These are phyloP conservation scores for Balanococcus diminutus DNA, from an alignment of 2,888 invertebrate species.

Conservation along the genomic window DNA sequence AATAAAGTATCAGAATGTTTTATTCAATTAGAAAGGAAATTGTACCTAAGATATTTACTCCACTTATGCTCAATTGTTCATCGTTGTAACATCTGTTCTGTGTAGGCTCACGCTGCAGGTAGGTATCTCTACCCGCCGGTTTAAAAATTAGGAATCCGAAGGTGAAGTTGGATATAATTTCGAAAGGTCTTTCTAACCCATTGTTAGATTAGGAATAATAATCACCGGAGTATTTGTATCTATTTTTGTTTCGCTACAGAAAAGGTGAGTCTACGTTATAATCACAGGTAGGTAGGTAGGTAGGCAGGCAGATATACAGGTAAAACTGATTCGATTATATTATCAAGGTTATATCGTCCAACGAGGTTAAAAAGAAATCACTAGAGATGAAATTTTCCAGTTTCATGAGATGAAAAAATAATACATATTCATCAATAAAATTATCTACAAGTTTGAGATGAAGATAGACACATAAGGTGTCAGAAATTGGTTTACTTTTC, in stretches of 20 bases:
- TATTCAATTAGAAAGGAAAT: no score
- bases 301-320: background rate
- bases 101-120: background rate
- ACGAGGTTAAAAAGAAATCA: background rate
- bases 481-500: no score
- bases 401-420: background rate
- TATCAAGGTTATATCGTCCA: background rate
- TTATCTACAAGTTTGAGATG: no score
- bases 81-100: no score
- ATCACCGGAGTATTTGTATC: background rate
- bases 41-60: no score
- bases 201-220: background rate
- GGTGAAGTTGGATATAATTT: background rate
- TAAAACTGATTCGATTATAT: background rate
- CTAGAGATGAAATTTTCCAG: background rate
- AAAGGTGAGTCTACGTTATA: background rate
- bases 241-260: background rate
- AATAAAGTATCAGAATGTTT: no score
- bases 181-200: background rate
- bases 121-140: background rate
- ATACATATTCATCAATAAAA: no score
- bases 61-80: no score
- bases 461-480: no score
- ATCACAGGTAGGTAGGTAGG: no score
- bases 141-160: background rate